A percentile compares a stretch with the other conserved stretches of the same genome.
These are phyloP conservation scores for Sander lucioperca DNA, from an alignment of 2,113 vertebrate genomes.

Conservation along the genomic window DNA sequence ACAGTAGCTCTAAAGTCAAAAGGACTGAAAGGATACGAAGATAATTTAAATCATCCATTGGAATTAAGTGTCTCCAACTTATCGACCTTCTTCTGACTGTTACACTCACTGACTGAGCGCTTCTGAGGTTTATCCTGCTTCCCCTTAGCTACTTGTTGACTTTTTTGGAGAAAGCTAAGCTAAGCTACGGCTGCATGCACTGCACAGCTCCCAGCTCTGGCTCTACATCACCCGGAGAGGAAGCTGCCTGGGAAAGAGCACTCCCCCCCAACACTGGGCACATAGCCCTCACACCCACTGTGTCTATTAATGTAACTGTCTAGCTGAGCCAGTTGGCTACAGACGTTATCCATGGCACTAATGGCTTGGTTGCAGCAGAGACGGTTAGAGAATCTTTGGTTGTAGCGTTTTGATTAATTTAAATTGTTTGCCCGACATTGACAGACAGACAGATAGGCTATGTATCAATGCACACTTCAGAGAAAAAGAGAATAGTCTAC, in stretches of 20 bases:
- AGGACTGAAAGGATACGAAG: constrained; percentile 42
- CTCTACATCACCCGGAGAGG: constrained; percentile 27
- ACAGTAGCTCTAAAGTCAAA: constrained; percentile 48
- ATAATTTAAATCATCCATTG: constrained; percentile 57
- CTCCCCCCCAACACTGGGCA: constrained; percentile 23
- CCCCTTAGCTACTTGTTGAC: constrained; percentile 2
- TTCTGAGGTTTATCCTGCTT: background rate
- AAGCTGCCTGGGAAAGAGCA: constrained; percentile 27
- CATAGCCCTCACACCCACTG: background rate
- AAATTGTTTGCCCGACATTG: too few relatives aligned
- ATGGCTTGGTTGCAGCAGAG: too few relatives aligned
- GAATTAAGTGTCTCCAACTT: background rate
- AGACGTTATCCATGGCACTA: background rate
- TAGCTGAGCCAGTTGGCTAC: background rate
- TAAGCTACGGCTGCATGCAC: constrained; percentile 45
- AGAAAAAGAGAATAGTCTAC: too few relatives aligned
- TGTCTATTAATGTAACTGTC: constrained; percentile 39
- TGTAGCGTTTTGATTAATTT: too few relatives aligned
- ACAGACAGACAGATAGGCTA: too few relatives aligned
- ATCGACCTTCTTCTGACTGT: background rate
- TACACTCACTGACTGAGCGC: too few relatives aligned
- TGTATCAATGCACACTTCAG: too few relatives aligned
- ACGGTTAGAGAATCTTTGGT: too few relatives aligned
- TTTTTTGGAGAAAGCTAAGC: constrained; percentile 42
- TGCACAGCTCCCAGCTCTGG: background rate